Evolutionary conservation across 2,888 invertebrate genomes (phyloP).

Genomic region (Drosophila neotestacea): DNA sequence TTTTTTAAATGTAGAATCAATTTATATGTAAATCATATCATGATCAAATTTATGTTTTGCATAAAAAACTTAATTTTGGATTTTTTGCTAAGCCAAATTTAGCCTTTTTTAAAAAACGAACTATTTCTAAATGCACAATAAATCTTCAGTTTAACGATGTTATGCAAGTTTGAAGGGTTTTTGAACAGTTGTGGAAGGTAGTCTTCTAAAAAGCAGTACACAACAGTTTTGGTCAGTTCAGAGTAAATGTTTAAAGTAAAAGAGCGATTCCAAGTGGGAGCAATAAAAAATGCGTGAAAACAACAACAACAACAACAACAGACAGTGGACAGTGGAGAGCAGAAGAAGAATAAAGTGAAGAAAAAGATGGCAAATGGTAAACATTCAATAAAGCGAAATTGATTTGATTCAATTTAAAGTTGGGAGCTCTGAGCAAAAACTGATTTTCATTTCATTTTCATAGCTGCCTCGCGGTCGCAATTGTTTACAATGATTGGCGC

Average conservation of each 20-base stretch:
- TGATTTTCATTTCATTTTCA: slow-evolving; percentile 59
- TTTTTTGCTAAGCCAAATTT: too few species aligned
- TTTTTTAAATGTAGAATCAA: too few species aligned
- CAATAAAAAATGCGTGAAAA: slow-evolving; percentile 51
- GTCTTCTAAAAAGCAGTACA: too few species aligned
- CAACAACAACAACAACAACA: slow-evolving; percentile 12
- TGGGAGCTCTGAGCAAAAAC: slow-evolving; percentile 50
- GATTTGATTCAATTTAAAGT: slow-evolving; percentile 77
- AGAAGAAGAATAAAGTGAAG: not conserved
- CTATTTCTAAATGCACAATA: too few species aligned
- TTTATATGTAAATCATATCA: too few species aligned
- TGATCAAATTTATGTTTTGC: too few species aligned
- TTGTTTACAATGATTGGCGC: slow-evolving; percentile 67
- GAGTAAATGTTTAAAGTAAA: not conserved
- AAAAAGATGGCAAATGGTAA: slow-evolving; percentile 61
- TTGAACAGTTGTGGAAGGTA: too few species aligned
- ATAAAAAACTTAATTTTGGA: too few species aligned
- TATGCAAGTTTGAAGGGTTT: too few species aligned
- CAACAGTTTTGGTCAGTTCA: not conserved
- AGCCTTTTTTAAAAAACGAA: too few species aligned
- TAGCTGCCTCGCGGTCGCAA: slow-evolving; percentile 51
- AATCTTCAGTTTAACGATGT: too few species aligned
- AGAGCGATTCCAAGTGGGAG: slow-evolving; percentile 16
- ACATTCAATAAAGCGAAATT: slow-evolving; percentile 76
- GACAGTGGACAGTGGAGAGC: not conserved